Percentiles rank a stretch among this genome's conserved stretches.
Evolutionary conservation across 2,888 invertebrate genomes (phyloP).

Genomic region (Hydriomena furcata): DNA sequence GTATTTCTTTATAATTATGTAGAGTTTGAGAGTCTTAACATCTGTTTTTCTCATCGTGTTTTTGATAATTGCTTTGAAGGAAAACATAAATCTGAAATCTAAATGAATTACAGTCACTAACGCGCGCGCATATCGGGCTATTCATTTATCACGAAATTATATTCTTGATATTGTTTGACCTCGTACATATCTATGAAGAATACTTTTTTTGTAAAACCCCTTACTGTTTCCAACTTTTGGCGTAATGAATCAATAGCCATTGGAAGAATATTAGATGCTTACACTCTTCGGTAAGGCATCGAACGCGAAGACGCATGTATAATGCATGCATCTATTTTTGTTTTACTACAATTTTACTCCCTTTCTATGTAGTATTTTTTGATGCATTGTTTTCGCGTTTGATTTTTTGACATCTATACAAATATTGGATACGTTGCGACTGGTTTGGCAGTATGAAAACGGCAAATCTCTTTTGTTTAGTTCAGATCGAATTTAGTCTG

Average conservation of each 20-base stretch:
- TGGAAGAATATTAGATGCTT: conserved; percentile 18
- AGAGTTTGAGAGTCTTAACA: not conserved
- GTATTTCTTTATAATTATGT: not conserved
- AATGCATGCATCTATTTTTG: conserved; percentile 17
- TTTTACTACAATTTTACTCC: conserved; percentile 8
- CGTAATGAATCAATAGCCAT: conserved; percentile 27
- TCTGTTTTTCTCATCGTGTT: too few species aligned
- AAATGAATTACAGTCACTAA: conserved; percentile 12
- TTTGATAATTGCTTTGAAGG: not conserved
- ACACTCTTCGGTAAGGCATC: conserved; percentile 19
- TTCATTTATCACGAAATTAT: conserved; percentile 27
- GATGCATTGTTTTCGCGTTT: conserved; percentile 26
- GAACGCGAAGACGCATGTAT: conserved; percentile 22
- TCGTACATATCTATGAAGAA: conserved; percentile 10
- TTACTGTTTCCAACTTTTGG: conserved; percentile 7
- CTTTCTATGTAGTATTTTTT: conserved; percentile 10
- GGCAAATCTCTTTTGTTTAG: conserved; percentile 3
- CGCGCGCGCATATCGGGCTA: conserved; percentile 23
- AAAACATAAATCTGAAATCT: not conserved
- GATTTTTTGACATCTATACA: conserved; percentile 15
- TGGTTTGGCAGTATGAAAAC: conserved; percentile 22
- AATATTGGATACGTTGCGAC: conserved; percentile 9
- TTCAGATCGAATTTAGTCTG: conserved; percentile 7
- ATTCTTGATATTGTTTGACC: conserved; percentile 12
- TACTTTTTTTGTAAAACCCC: conserved; percentile 12